Base-by-base conservation (phyloP, 2,113 vertebrate species). In the Brachionichthys hirsutus region DNA sequence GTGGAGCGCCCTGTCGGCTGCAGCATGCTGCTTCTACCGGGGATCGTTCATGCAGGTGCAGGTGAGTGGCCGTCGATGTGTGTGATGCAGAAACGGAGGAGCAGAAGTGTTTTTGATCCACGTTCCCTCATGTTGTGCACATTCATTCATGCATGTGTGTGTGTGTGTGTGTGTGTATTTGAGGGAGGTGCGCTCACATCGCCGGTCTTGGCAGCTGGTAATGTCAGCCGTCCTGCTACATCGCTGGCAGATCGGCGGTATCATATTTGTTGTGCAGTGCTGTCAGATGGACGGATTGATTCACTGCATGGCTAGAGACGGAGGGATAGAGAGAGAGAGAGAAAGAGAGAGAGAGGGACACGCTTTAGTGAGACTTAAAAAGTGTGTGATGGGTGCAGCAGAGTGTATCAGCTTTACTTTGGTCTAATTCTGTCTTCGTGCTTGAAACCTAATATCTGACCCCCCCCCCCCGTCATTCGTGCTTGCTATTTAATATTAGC, bases 31-130 rank as follows among this genome's bases (percentile, higher is more conserved):
- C 91, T 98, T 98, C 91, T 98, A 98, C 92, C 92, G 96, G 54
- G 95, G 96, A 61, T 98, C 96, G 62, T 95, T 98, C 90, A 96
- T 98, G 93, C 96, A 98, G 91, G 96, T 98, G 89, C 95, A 97
- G 95, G 95, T 97, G 91, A 95, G 94, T 83, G 68, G 8, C 24
- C 1, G 8, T 30, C 24, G 24, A 30, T 30, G 24, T 8, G 24
- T 30, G n/a, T n/a, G n/a, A n/a, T n/a, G n/a, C n/a, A n/a, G n/a
- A n/a, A n/a, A n/a, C n/a, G n/a, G n/a, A n/a, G n/a, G n/a, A n/a
- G 3, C 5, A 30, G 5, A 30, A 30, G 24, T 30, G 24, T 30
- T 30, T 30, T 30, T 8, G 8, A 30, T 47, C 52, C 38, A 67
- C 52, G 49, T 67, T 50, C 52, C 47, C 43, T 40, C 49, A 10